Conservation (phyloP, 2,888 invertebrate genomes). For the Hecatera dysodea region DNA sequence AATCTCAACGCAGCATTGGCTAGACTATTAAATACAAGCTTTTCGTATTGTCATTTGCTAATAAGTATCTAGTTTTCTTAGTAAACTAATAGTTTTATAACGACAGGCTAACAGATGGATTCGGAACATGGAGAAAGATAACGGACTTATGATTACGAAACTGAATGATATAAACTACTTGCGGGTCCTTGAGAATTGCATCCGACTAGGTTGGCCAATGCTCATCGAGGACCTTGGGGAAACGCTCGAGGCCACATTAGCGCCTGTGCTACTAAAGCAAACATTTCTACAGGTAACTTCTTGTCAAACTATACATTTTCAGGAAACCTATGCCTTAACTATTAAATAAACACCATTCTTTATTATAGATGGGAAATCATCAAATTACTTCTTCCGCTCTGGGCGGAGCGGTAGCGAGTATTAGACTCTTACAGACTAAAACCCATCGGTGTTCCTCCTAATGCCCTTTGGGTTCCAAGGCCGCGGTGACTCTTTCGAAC, state of each 20-base stretch:
- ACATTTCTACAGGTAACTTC: conserved; percentile 92
- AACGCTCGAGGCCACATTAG: conserved; percentile 95
- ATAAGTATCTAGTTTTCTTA: neutral
- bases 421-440: no score
- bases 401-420: no score
- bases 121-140: conserved; percentile 95
- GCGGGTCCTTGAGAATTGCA: conserved; percentile 94
- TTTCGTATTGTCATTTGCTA: neutral
- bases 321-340: no score
- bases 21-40: neutral
- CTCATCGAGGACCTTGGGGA: conserved; percentile 97
- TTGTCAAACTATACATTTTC: no score
- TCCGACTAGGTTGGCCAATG: conserved; percentile 96
- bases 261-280: conserved; percentile 95
- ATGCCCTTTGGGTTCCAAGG: no score
- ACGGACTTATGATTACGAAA: conserved; percentile 94
- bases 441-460: no score
- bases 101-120: conserved; percentile 97
- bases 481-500: no score
- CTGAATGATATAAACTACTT: conserved; percentile 94
- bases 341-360: no score
- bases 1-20: neutral
- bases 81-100: conserved; percentile 8
- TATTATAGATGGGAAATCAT: no score
- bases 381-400: no score